phyloP scores from a whole-genome alignment of 2,888 invertebrate species.

The Suillia variegata region DNA sequence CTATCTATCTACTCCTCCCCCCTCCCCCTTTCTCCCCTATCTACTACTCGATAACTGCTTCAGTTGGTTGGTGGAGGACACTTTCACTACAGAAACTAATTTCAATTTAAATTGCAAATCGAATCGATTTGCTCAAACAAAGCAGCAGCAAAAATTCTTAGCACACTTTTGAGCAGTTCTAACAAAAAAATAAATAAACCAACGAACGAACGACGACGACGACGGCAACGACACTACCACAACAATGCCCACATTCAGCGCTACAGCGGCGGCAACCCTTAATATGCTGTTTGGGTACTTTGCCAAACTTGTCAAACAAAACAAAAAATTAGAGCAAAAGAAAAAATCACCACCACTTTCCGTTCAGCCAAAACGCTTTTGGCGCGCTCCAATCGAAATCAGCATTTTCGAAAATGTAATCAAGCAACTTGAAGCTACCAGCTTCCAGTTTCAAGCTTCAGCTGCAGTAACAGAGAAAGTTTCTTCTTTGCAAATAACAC shows the following conservation, averaged over 20 bases:
- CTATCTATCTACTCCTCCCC: no score
- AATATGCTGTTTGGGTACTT: conserved; percentile 6
- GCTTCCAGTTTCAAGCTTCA: conserved; percentile 1
- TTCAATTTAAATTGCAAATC: conserved; percentile 27
- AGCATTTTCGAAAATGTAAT: conserved; percentile 4
- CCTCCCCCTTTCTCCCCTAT: no score
- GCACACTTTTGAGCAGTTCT: background rate
- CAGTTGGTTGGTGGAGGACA: no score
- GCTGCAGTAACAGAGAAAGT: no score
- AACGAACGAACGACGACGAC: background rate
- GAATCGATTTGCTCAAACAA: conserved; percentile 27
- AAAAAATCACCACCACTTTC: background rate
- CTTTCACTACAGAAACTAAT: conserved; percentile 13
- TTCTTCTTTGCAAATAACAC: background rate
- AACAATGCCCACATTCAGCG: background rate
- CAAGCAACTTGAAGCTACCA: background rate
- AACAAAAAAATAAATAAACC: background rate
- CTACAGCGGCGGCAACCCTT: conserved; percentile 12
- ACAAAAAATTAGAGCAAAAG: no score
- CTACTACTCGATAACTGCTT: no score
- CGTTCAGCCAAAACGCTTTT: conserved; percentile 8
- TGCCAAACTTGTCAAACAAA: conserved; percentile 6
- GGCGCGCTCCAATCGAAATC: conserved; percentile 3
- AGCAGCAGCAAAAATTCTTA: conserved; percentile 12
- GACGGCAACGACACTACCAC: background rate